Base-by-base conservation (phyloP, 2,113 vertebrate species). In the Hyla sarda region DNA sequence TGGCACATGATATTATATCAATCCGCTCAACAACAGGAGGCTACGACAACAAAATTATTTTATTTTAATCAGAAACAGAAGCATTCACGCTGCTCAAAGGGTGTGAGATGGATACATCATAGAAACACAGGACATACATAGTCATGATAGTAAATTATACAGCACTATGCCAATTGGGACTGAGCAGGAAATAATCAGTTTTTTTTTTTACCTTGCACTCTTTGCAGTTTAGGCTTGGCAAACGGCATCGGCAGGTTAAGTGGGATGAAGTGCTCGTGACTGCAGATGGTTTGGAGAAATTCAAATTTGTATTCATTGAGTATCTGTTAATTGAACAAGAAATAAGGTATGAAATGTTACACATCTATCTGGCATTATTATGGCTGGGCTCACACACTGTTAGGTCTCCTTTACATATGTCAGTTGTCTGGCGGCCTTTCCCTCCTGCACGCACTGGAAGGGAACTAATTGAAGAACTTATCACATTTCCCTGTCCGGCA, bases 221-320 rank as follows among this genome's bases (percentile, higher is more conserved):
- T 91, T 89, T 98, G 97, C 71, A 98, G 92, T 90, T 97, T 99
- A 60, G 97, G 96, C 90, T 96, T 97, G 81, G 96, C 96, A 62
- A 99, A 99, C 0, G 94, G 94, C 97, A 99, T 99, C 72, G 98
- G 98, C 90, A 99, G 92, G 88, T 99, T 99, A 17, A 99, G 92
- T 56, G 98, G 97, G 89, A 99, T 97, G 92, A 97, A 99, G 93
- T 99, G 98, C 88, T 99, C 98, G 0, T 99, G 98, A 89, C 96
- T 98, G 76, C 96, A 98, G 86, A 98, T 75, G 0, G 96, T 94
- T 94, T 98, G 97, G 82, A 99, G 93, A 90, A 99, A 99, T 81
- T 99, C 97, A 92, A 99, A 98, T 87, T 98, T 99, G 94, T 98
- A 97, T 90, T 99, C 97, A 50, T 93, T 94, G 90, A 99, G 93